phyloP scores from a whole-genome alignment of 2,797 vertebrate species.

The Picus viridis region DNA sequence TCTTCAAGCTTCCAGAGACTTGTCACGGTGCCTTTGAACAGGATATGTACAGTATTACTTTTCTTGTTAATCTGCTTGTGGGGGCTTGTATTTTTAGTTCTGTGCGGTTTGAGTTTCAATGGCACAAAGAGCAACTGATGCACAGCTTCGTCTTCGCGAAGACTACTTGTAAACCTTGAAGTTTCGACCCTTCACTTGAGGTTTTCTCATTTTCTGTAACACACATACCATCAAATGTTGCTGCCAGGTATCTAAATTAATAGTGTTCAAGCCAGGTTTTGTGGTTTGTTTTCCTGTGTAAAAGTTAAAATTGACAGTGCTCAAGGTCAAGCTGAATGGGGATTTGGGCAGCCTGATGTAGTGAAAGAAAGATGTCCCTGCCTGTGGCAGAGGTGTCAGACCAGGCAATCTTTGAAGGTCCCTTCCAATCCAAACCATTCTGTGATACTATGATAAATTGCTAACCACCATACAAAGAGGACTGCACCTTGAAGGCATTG shows the following conservation, averaged over 20 bases:
- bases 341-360: background rate
- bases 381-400: background rate
- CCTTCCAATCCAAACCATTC: background rate
- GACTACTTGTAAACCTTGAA: background rate
- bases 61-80: background rate
- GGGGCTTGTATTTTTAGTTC: background rate
- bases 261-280: background rate
- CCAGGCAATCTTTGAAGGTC: background rate
- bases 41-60: background rate
- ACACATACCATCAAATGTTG: background rate
- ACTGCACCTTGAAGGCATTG: background rate
- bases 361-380: background rate
- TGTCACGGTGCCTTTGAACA: background rate
- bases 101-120: background rate
- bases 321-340: background rate
- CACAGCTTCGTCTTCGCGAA: background rate
- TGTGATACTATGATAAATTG: background rate
- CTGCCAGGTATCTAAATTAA: background rate
- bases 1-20: no score
- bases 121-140: background rate
- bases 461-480: background rate
- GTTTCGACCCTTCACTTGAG: background rate
- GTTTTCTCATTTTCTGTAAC: background rate
- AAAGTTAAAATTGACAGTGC: background rate
- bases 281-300: background rate